Percentiles rank a stretch among this genome's conserved stretches.
Evolutionary conservation across 37 sponge, comb jelly and placozoan genomes (phyloP).

Genomic region (Beroe ovata): DNA sequence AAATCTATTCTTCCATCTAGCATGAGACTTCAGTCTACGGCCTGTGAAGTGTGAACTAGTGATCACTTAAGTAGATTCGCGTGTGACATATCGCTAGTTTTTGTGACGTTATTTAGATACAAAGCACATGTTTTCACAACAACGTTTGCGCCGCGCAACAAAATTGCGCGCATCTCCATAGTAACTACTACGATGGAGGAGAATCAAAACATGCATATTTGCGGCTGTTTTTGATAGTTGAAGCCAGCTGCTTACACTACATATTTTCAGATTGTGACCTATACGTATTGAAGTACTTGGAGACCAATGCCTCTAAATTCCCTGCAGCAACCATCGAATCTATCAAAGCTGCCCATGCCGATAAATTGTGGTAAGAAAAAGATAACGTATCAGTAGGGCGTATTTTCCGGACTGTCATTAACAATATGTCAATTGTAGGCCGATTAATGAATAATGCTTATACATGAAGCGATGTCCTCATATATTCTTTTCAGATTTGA

Average conservation of each 20-base stretch:
- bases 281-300: conserved; percentile 88
- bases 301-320: conserved; percentile 73
- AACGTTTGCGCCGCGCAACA: background rate
- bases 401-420: too few relatives aligned
- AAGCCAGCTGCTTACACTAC: too few relatives aligned
- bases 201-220: conserved; percentile 13
- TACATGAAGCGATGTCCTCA: too few relatives aligned
- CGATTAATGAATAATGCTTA: too few relatives aligned
- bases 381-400: too few relatives aligned
- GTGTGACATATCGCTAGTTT: conserved; percentile 24
- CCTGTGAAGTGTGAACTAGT: too few relatives aligned
- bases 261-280: conserved; percentile 82
- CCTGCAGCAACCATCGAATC: conserved; percentile 80
- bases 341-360: conserved; percentile 68
- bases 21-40: too few relatives aligned
- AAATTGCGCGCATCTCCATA: background rate
- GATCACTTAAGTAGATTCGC: too few relatives aligned
- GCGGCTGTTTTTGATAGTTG: background rate
- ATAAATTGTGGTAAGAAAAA: conserved; percentile 66
- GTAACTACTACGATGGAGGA: background rate
- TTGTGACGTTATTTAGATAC: background rate
- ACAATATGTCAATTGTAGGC: too few relatives aligned
- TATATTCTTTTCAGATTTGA: too few relatives aligned
- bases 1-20: too few relatives aligned
- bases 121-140: background rate